phyloP scores from a whole-genome alignment of 1,140 invertebrate genomes.

The Lamellibrachia luymesi region DNA sequence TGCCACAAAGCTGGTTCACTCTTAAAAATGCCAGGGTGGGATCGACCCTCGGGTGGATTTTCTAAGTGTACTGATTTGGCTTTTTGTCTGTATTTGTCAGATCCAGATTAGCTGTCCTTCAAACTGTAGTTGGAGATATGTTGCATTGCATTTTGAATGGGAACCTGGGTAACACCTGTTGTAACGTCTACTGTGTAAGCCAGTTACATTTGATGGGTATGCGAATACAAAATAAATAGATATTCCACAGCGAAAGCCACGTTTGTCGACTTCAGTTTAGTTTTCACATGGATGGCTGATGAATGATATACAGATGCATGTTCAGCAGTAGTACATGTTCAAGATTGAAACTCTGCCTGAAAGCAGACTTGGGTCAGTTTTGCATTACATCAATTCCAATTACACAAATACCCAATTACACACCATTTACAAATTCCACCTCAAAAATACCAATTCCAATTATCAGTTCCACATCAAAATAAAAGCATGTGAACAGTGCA shows the following conservation, averaged over 20 bases:
- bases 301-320: neutral
- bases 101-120: neutral
- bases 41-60: neutral
- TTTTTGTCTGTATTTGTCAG: neutral
- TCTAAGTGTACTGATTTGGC: neutral
- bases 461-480: no score
- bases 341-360: neutral
- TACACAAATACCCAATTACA: no score
- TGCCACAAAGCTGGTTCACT: neutral
- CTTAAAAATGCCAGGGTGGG: neutral
- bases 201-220: neutral
- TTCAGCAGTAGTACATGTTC: neutral
- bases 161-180: neutral
- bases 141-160: neutral
- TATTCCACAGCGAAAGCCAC: neutral
- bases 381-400: no score
- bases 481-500: no score
- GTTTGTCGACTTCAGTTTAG: neutral
- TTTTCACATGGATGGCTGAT: neutral
- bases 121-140: neutral
- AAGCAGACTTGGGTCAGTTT: neutral
- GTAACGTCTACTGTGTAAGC: neutral
- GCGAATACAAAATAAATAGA: neutral
- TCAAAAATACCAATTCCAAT: no score
- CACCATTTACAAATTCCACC: no score